Evolutionary conservation across 2,888 invertebrate genomes (phyloP), one percentile per base, ranked within the genome.

Genomic region (Sussaba pulchella): DNA sequence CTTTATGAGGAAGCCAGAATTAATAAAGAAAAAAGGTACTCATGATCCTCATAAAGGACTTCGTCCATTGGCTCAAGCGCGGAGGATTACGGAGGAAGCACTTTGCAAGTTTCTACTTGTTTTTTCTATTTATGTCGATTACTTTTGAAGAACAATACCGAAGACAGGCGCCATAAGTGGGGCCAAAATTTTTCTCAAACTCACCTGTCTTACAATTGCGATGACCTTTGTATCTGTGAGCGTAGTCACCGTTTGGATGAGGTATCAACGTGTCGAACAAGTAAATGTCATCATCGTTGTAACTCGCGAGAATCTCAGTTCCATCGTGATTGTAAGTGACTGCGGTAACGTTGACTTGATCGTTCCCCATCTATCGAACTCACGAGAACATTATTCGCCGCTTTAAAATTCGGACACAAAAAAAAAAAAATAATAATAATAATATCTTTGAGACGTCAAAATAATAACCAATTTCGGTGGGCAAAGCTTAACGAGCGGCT

Each of bases 201-300:
- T 26, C 87, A 91, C 91, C 85, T 9, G 90, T 89, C 31, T 86
- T 85, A 76, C 77, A 87, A 78, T 89, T 92, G 84, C 92, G 94
- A 90, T 96, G 96, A 0, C 96, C 96, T 79, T 92, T 92, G 86
- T 95, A 96, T 70, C 90, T 94, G 92, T 93, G 94, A 82, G 92
- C 89, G 85, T 89, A 94, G 84, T 93, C 92, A 31, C 93, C 93
- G 4, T 84, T 70, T 70, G 0, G 92, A 89, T 93, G 93, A 2
- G 94, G 92, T 78, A 92, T 91, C 47, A 89, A 93, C 17, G 95
- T 94, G 90, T 98, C 96, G 89, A 98, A 99, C 43, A 98, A 93
- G 92, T 97, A 99, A 84, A 99, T 96, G 87, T 97, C 96, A 82
- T 98, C 98, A 90, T 98, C 98, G 92, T 97, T 98, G 92, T 98